Conservation (phyloP, 2,888 invertebrate genomes). For the Brenthis daphne region DNA sequence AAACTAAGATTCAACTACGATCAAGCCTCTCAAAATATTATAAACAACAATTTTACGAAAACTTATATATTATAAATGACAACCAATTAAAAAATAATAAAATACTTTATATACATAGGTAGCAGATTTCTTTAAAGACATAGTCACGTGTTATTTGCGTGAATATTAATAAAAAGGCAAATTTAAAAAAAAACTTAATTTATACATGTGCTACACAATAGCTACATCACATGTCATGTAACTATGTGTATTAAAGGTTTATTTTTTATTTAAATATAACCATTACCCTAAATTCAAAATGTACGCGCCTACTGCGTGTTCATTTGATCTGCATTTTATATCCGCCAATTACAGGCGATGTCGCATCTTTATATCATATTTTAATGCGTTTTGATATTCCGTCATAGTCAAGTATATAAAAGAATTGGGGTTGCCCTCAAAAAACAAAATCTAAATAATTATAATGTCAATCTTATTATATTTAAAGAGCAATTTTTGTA, state of each 20-base stretch:
- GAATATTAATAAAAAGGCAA: too few relatives aligned
- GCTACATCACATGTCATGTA: not conserved
- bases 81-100: too few relatives aligned
- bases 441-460: not conserved
- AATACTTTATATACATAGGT: too few relatives aligned
- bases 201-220: constrained; percentile 8
- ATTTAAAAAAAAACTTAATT: too few relatives aligned
- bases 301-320: constrained; percentile 16
- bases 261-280: constrained; percentile 1
- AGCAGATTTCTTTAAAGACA: too few relatives aligned
- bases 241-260: not conserved
- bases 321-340: constrained; percentile 25
- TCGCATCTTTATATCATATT: constrained; percentile 13
- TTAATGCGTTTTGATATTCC: constrained; percentile 12
- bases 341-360: constrained; percentile 8
- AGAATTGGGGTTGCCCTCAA: not conserved
- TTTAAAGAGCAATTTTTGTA: too few relatives aligned
- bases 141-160: too few relatives aligned
- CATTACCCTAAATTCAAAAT: constrained; percentile 21
- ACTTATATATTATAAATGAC: too few relatives aligned
- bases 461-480: too few relatives aligned
- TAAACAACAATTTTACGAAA: too few relatives aligned
- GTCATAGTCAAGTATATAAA: constrained; percentile 10
- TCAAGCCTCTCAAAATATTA: too few relatives aligned
- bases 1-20: too few relatives aligned